Base-by-base conservation (phyloP, 2,797 vertebrate genomes). In the Enoplosus armatus region DNA sequence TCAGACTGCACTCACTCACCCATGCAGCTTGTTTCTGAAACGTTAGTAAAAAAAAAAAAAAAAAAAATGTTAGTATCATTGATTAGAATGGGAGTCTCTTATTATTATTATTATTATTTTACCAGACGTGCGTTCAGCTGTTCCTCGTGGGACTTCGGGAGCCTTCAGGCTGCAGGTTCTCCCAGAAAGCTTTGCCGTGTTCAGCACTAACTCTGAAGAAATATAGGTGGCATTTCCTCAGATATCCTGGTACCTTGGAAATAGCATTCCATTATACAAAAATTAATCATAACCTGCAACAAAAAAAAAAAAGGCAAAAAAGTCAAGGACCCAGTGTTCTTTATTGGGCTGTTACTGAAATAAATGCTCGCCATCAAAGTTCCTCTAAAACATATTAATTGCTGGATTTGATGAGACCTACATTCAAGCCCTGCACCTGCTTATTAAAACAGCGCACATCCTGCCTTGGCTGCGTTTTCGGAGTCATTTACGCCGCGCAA, bases 391-490 rank as follows among this genome's bases (percentile, higher is more conserved):
- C 69, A 87, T 72, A 87, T 85, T 91, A 93, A 91, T 90, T 90
- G 80, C 54, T 77, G 64, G 35, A 89, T 91, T 90, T 91, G 67
- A 93, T 82, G 72, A 89, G 80, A 69, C 72, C 79, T 84, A 75
- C 71, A 88, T 91, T 90, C 54, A 63, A 73, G 75, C 51, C 9
- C 66, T 62, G 81, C 63, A 84, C 72, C 84, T 91, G 90, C 77
- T 91, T 92, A 92, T 93, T 92, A 90, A 90, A 85, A 67, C 75
- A 48, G 70, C 63, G 76, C 76, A 85, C 62, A 81, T 73, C 75
- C 82, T 84, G 90, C 86, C 86, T n/a, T 90, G 86, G 80, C 84
- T 90, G 80, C 72, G 80, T 92, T 93, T 94, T 94, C 88, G 83
- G 84, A 92, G 82, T 93, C 92, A 94, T 94, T 94, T 94, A 75